Evolutionary conservation across 2,888 invertebrate genomes (phyloP), one percentile per base, ranked within the genome.

Genomic region (Pheosia tremula): DNA sequence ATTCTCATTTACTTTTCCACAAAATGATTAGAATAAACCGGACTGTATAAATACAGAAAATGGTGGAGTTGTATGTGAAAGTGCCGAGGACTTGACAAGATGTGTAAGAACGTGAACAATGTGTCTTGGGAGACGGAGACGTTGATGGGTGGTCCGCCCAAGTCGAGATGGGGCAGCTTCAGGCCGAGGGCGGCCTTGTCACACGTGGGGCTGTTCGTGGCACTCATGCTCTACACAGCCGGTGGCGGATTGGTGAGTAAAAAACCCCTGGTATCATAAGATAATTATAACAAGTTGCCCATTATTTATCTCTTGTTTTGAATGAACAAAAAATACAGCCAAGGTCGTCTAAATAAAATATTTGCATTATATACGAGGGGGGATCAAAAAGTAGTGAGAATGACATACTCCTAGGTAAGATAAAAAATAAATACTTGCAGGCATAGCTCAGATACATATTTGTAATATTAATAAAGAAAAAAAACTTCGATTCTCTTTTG

Each of bases 211-310:
- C 91, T 97, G 67, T 94, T 97, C 67, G 94, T 97, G 57, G 96
- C 96, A 0, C 93, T 97, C 60, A 97, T 96, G 94, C 90, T 96
- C 63, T 97, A 97, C 80, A 97, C 97, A 0, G 96, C 95, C 43
- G 95, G 96, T 58, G 97, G 97, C 60, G 97, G 97, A 73, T 88
- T 97, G 95, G 97, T 97, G 91, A 95, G 96, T 71, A 93, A 58
- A 47, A 4, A 9, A 45, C 0, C 7, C 3, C 7, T 6, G 39
- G 39, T 39, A 39, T 3, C 39, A 39, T 39, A 39, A 39, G 39
- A 24, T 24, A 24, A 24, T 24, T 1, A 24, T 2, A 24, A 24
- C 24, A 24, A 24, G 0, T 1, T 24, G 0, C 24, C 24, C 24
- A 24, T 24, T 24, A 24, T 24, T 24, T 24, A 24, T 24, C 24